Percentiles rank a stretch among this genome's conserved stretches.
phyloP scores from a whole-genome alignment of 2,797 vertebrate genomes.

The Tragelaphus oryx region DNA sequence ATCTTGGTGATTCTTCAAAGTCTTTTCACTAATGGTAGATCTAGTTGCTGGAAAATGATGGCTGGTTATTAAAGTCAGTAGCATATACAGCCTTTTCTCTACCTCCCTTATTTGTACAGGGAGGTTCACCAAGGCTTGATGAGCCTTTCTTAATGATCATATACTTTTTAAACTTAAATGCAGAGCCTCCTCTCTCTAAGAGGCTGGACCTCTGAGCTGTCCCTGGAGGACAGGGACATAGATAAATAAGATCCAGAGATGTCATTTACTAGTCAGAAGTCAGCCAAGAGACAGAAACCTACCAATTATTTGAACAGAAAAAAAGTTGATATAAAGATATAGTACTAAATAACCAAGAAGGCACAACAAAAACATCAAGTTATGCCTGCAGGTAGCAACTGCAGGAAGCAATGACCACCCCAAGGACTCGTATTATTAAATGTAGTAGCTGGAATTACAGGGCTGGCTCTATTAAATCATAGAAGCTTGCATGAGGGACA shows the following conservation, averaged over 20 bases:
- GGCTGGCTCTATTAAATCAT: neutral
- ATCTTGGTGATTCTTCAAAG: constrained; percentile 61
- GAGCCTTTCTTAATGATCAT: neutral
- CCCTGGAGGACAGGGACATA: neutral
- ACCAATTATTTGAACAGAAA: neutral
- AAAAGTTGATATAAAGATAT: neutral
- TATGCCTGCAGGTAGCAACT: neutral
- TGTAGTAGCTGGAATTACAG: neutral
- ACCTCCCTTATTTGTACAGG: neutral
- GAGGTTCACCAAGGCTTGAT: neutral
- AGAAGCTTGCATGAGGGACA: neutral
- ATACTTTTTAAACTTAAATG: neutral
- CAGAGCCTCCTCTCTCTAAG: neutral
- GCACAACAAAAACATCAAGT: neutral
- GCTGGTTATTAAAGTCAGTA: neutral
- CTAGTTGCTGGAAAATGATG: constrained; percentile 47
- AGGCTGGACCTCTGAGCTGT: neutral
- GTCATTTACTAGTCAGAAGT: neutral
- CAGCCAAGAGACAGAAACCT: neutral
- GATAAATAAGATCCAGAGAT: neutral
- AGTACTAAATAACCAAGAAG: neutral
- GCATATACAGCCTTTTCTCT: neutral
- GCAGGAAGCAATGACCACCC: neutral
- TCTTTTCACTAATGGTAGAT: constrained; percentile 40
- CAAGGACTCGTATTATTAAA: neutral